These are phyloP conservation scores for Venturia canescens DNA, from an alignment of 1,140 invertebrate genomes.

Conservation along the genomic window DNA sequence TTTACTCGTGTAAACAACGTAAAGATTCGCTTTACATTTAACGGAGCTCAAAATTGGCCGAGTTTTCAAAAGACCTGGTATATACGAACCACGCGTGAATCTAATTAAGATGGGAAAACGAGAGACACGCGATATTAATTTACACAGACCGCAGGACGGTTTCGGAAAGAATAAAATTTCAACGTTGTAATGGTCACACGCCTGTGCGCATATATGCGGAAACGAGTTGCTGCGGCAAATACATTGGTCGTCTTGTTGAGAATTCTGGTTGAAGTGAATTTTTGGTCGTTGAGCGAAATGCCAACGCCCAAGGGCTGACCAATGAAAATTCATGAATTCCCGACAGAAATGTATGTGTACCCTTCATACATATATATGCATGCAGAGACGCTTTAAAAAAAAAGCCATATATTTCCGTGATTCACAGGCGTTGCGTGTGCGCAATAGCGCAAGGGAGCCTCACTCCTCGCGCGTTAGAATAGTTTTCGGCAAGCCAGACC, in stretches of 20 bases:
- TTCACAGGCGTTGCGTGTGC: slow-evolving; percentile 38
- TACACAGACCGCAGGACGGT: background rate
- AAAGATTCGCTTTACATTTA: background rate
- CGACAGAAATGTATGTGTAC: background rate
- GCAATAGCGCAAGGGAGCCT: background rate
- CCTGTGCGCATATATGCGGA: background rate
- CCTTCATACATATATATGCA: background rate
- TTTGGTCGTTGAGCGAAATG: slow-evolving; percentile 37
- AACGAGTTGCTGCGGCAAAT: background rate
- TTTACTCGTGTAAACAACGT: background rate
- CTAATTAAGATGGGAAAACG: background rate
- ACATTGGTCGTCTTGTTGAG: background rate
- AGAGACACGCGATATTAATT: background rate
- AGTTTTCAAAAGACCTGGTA: too few relatives aligned
- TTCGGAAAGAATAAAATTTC: slow-evolving; percentile 13
- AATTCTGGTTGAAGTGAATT: slow-evolving; percentile 37
- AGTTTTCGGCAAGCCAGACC: slow-evolving; percentile 32
- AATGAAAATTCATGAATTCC: slow-evolving; percentile 41
- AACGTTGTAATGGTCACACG: background rate
- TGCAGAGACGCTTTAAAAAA: background rate
- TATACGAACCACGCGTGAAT: background rate
- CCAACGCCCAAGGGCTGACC: slow-evolving; percentile 19
- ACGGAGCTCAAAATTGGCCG: too few relatives aligned
- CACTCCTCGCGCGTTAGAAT: slow-evolving; percentile 23
- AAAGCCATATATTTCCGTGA: slow-evolving; percentile 39